Conservation (phyloP, 2,797 vertebrate species). For the Graptemys geographica region DNA sequence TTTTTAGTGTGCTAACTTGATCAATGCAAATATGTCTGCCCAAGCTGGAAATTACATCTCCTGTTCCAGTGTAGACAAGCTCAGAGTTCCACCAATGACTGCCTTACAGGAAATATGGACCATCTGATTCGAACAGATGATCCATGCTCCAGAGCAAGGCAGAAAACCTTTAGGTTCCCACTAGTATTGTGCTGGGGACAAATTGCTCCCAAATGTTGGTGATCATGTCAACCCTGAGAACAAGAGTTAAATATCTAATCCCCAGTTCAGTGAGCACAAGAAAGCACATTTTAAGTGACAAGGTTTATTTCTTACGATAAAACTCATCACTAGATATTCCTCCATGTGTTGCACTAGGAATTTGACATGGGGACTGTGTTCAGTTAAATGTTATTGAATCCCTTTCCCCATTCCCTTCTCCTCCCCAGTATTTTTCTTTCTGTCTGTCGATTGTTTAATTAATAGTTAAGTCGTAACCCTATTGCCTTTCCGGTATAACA, state of each 20-base stretch:
- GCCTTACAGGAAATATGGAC: background rate
- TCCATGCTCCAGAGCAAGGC: background rate
- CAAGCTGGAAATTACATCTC: background rate
- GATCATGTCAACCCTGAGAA: background rate
- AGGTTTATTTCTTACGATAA: background rate
- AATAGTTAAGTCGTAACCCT: background rate
- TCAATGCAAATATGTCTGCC: background rate
- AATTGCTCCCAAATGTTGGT: background rate
- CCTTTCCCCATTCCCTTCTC: slow-evolving; percentile 48
- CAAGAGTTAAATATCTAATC: background rate
- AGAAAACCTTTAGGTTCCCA: background rate
- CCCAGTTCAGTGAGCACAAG: background rate
- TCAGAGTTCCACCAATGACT: background rate
- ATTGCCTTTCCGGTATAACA: slow-evolving; percentile 46
- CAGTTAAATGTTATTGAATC: slow-evolving; percentile 63
- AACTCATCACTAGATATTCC: background rate
- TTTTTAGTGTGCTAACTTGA: background rate
- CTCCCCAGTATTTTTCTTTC: slow-evolving; percentile 71
- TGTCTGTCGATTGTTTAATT: slow-evolving; percentile 66
- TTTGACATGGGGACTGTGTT: slow-evolving; percentile 28
- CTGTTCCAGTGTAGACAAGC: background rate
- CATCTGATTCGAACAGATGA: slow-evolving; percentile 16
- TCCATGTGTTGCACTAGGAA: slow-evolving; percentile 48
- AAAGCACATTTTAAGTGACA: background rate
- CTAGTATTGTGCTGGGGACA: background rate